Base-by-base conservation (phyloP, 1,140 invertebrate genomes). In the Drosophila arawakana region DNA sequence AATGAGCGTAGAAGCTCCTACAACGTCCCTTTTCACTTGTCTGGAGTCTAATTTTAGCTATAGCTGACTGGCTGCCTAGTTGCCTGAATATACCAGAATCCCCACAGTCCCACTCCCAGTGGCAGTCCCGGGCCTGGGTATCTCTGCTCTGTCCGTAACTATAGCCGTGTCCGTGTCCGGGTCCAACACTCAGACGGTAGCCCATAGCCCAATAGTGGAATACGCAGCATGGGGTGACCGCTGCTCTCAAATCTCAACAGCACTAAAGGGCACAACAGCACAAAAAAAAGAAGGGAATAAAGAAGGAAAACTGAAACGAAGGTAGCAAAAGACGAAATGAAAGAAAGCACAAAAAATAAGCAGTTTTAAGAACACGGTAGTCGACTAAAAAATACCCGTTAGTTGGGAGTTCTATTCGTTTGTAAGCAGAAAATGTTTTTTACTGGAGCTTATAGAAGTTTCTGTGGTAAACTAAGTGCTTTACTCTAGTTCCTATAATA, bases 41-140 rank as follows among this genome's bases (percentile, higher is more conserved):
- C 83, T 88, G 83, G 84, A 88, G 84, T 88, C 83, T 88, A 88
- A 88, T 89, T 88, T 88, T 88, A 88, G 83, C 67, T 52, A 72
- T 58, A 50, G 58, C 50, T 69, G 57, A 41, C 47, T 66, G 46
- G 37, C 69, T 72, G 52, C 46, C 52, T 39, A 30, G 66, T 10
- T 67, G 37, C 25, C 49, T 62, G 30, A 43, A 30, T 66, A 35
- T 30, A 30, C 25, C 25, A 30, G 25, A 30, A 30, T 30, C 25
- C 25, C 25, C 25, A 21, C 25, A 30, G 25, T 30, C 25, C 25
- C 25, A 30, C 6, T 30, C 25, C 25, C 25, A 30, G 25, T 30
- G 25, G 3, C 25, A 30, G 25, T 30, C 25, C 25, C 25, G 6
- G 25, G 3, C 25, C 25, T 6, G 25, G 25, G 25, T 30, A 2